Conservation (phyloP, 2,888 invertebrate species). For the Anodontia alba region DNA sequence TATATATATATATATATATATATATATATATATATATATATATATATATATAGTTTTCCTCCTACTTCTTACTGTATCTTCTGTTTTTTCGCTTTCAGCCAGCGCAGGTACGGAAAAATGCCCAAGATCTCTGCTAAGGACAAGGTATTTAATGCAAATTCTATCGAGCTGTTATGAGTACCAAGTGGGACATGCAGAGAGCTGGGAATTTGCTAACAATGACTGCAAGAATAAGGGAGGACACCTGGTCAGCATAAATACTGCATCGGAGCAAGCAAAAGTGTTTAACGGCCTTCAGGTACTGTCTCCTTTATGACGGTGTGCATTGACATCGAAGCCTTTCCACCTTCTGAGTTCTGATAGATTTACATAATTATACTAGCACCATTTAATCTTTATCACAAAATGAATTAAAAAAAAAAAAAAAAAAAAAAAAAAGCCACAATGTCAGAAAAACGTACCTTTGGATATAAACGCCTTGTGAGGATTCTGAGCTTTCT, state of each 20-base stretch:
- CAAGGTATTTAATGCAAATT: slow-evolving; percentile 22
- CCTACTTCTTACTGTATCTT: too few species aligned
- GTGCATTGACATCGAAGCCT: neutral
- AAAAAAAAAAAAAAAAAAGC: too few species aligned
- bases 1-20: too few species aligned
- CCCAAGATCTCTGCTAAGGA: slow-evolving; percentile 22
- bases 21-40: too few species aligned
- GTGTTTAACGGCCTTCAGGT: slow-evolving; percentile 29
- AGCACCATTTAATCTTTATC: too few species aligned
- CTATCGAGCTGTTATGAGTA: slow-evolving; percentile 44
- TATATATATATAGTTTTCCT: too few species aligned
- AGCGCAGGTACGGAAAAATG: slow-evolving; percentile 4
- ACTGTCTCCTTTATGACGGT: neutral
- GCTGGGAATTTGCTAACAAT: slow-evolving; percentile 32
- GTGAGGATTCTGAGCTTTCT: too few species aligned
- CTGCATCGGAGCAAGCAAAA: slow-evolving; percentile 28
- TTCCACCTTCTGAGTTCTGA: too few species aligned
- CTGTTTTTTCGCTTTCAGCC: neutral
- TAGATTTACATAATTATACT: too few species aligned
- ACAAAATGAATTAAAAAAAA: too few species aligned
- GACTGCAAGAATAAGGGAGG: slow-evolving; percentile 32
- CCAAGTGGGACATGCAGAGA: slow-evolving; percentile 23
- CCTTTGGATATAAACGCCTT: too few species aligned
- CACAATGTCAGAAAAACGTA: too few species aligned
- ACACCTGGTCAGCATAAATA: slow-evolving; percentile 37